Base-by-base conservation (phyloP, 2,888 invertebrate species). In the Bhutanitis thaidina region DNA sequence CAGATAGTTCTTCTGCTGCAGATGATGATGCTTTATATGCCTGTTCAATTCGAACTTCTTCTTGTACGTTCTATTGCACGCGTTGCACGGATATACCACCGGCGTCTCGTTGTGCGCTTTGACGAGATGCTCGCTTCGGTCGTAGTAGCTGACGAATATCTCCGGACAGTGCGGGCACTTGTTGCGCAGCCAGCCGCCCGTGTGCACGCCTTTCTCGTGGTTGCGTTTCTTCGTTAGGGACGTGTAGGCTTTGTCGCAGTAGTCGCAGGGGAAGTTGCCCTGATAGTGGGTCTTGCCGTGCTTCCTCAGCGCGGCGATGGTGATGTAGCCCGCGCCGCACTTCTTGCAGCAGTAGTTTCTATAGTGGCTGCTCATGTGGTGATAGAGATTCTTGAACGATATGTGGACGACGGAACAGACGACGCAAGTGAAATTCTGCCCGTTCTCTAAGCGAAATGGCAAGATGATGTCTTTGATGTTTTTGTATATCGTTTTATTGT, bases 231-330 rank as follows among this genome's bases (percentile, higher is more conserved):
- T 89, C 0, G 80, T 85, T 1, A 87, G 59, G 0, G 91, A 88
- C 3, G 91, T 90, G 64, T 91, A 91, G 8, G 80, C 71, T 61
- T 91, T 91, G 0, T 84, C 88, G 58, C 91, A 91, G 38, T 72
- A 85, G 13, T 80, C 80, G 61, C 91, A 91, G 0, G 90, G 90
- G 55, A 91, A 92, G 41, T 90, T 78, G 7, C 90, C 89, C 35
- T 83, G 86, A 1, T 80, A 84, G 61, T 90, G 90, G 0, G 86
- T 89, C 58, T 85, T 87, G 0, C 75, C 80, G 59, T 90, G 90
- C 43, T 89, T 87, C 29, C 86, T 72, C n/a, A 90, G 57, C 0
- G 87, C 86, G 1, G 85, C 83, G 30, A 87, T 87, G 0, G 89
- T 88, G 0, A 87, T 84, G 53, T 87, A 90, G 0, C 85, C 87